Conservation (phyloP, 2,888 invertebrate genomes). For the Hirtodrosophila confusa region DNA sequence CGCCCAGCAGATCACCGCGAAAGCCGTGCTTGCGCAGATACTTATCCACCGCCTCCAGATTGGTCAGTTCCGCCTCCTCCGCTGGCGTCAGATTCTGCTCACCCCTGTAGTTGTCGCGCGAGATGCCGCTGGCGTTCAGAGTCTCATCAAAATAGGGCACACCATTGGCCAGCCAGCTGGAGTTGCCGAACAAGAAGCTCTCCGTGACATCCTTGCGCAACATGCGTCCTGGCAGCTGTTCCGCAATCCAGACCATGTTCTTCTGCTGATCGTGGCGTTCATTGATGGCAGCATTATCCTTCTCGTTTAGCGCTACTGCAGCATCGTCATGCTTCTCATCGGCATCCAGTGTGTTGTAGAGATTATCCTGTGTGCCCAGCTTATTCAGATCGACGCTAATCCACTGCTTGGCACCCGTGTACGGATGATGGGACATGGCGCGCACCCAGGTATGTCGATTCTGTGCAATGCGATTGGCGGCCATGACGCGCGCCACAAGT, state of each 20-base stretch:
- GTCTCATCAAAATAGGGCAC: slow-evolving; percentile 82
- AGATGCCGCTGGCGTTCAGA: slow-evolving; percentile 76
- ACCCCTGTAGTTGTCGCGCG: slow-evolving; percentile 68
- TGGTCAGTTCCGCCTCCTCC: slow-evolving; percentile 77
- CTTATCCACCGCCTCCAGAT: slow-evolving; percentile 81
- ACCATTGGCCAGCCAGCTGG: slow-evolving; percentile 88
- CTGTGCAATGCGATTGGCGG: slow-evolving; percentile 91
- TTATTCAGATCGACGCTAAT: slow-evolving; percentile 90
- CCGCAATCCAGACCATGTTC: slow-evolving; percentile 88
- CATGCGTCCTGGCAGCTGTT: slow-evolving; percentile 90
- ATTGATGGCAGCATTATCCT: slow-evolving; percentile 71
- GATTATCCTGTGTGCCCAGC: slow-evolving; percentile 70
- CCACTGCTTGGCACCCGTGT: slow-evolving; percentile 95
- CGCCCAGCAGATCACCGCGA: slow-evolving; percentile 83
- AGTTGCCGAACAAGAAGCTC: slow-evolving; percentile 84
- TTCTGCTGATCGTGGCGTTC: slow-evolving; percentile 72
- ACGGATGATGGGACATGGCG: slow-evolving; percentile 89
- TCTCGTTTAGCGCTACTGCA: slow-evolving; percentile 62
- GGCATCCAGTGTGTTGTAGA: slow-evolving; percentile 65
- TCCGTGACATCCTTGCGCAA: slow-evolving; percentile 87
- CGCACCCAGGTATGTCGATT: slow-evolving; percentile 90
- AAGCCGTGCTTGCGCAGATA: slow-evolving; percentile 81
- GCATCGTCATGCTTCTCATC: slow-evolving; percentile 77
- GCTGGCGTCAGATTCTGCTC: slow-evolving; percentile 64
- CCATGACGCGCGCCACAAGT: slow-evolving; percentile 90